phyloP scores from a whole-genome alignment of 1,140 invertebrate genomes.

The Condylostylus longicornis region DNA sequence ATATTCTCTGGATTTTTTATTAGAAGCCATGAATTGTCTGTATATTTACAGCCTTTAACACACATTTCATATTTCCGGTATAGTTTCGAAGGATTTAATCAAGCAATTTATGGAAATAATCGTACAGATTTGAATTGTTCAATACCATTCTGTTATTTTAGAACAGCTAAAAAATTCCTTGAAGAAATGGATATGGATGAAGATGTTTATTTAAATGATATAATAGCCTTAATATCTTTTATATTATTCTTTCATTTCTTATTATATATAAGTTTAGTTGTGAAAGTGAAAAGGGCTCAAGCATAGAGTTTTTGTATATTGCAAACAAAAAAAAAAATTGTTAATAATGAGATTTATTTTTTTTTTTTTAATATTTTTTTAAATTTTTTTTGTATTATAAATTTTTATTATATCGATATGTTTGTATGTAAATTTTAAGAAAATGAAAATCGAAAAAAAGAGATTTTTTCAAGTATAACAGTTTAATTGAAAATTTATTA shows the following conservation, averaged over 20 bases:
- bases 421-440: too few species aligned
- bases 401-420: too few species aligned
- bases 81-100: conserved; percentile 59
- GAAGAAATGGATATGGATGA: conserved; percentile 32
- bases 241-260: conserved; percentile 13
- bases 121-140: conserved; percentile 41
- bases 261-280: conserved; percentile 17
- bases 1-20: conserved; percentile 77
- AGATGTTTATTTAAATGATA: conserved; percentile 24
- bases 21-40: conserved; percentile 56
- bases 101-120: conserved; percentile 56
- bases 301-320: too few species aligned
- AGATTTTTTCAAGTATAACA: too few species aligned
- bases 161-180: conserved; percentile 32
- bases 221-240: conserved; percentile 12
- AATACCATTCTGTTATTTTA: conserved; percentile 33
- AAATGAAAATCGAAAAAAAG: too few species aligned
- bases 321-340: too few species aligned
- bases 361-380: too few species aligned
- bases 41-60: conserved; percentile 53
- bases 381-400: too few species aligned
- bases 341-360: too few species aligned
- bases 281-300: conserved; percentile 17
- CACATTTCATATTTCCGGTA: conserved; percentile 67
- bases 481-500: too few species aligned